Conservation (phyloP, 2,888 invertebrate genomes). For the Agrochola lychnidis region DNA sequence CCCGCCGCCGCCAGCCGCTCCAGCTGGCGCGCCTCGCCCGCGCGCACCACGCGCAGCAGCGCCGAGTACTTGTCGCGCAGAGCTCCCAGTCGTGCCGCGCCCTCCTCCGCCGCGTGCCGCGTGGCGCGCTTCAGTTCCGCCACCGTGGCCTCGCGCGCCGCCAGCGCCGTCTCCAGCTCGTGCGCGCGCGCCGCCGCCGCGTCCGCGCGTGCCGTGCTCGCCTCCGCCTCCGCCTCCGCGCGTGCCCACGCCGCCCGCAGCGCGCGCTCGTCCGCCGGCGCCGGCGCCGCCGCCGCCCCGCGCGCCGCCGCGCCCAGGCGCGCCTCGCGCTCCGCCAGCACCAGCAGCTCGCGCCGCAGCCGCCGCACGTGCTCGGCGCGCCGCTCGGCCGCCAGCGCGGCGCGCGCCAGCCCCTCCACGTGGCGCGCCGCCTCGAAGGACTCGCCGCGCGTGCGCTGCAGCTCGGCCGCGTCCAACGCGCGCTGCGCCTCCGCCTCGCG, state of each 20-base stretch:
- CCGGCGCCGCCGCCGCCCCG: slow-evolving; percentile 56
- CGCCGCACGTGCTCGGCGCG: slow-evolving; percentile 85
- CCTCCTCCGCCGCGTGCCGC: slow-evolving; percentile 90
- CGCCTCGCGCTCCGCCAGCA: slow-evolving; percentile 84
- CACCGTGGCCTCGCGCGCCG: slow-evolving; percentile 83
- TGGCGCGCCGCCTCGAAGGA: slow-evolving; percentile 82
- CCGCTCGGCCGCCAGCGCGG: slow-evolving; percentile 81
- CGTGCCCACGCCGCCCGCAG: slow-evolving; percentile 73
- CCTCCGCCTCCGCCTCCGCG: slow-evolving; percentile 85
- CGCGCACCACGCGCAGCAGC: slow-evolving; percentile 90
- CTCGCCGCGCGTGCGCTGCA: slow-evolving; percentile 81
- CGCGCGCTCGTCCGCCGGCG: slow-evolving; percentile 69
- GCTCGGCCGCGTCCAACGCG: slow-evolving; percentile 81
- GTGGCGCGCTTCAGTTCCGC: slow-evolving; percentile 87
- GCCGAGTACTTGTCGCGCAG: slow-evolving; percentile 91
- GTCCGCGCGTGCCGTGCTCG: slow-evolving; percentile 86
- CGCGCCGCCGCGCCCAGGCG: slow-evolving; percentile 75
- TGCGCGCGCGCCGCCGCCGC: slow-evolving; percentile 86
- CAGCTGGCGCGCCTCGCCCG: slow-evolving; percentile 89
- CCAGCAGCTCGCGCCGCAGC: slow-evolving; percentile 84
- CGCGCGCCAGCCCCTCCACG: slow-evolving; percentile 81
- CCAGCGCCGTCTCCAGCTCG: slow-evolving; percentile 82
- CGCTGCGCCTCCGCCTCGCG: slow-evolving; percentile 86
- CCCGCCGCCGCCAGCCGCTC: slow-evolving; percentile 87
- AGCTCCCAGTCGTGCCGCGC: slow-evolving; percentile 90